Evolutionary conservation across 2,888 invertebrate species (phyloP).

Genomic region (Latheticus oryzae): DNA sequence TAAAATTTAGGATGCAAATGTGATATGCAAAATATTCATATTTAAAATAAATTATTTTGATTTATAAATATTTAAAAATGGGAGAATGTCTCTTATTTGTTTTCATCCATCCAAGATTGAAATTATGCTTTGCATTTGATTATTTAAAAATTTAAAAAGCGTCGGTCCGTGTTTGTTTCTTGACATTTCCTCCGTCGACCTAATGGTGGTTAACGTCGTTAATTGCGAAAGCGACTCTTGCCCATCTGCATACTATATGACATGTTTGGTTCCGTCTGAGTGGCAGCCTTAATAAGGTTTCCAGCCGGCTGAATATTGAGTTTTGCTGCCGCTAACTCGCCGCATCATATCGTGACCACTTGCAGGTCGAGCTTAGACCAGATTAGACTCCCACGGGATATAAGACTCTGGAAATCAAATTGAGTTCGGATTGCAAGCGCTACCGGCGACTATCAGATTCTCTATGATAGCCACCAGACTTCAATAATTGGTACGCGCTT

Average conservation of each 20-base stretch:
- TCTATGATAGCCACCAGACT: slow-evolving; percentile 54
- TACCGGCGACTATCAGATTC: slow-evolving; percentile 57
- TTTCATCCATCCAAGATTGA: no score
- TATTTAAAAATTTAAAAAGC: slow-evolving; percentile 37
- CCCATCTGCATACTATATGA: slow-evolving; percentile 61
- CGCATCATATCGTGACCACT: slow-evolving; percentile 63
- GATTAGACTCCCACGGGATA: slow-evolving; percentile 64
- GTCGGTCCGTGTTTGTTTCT: slow-evolving; percentile 26
- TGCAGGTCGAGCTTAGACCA: slow-evolving; percentile 65
- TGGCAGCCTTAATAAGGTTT: slow-evolving; percentile 67
- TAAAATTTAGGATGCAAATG: no score
- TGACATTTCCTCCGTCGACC: slow-evolving; percentile 31
- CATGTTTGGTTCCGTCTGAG: slow-evolving; percentile 63
- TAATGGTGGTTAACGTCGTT: slow-evolving; percentile 49
- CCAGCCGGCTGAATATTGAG: slow-evolving; percentile 67
- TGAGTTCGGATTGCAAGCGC: slow-evolving; percentile 65
- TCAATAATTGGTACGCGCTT: slow-evolving; percentile 56
- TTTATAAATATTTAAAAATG: no score
- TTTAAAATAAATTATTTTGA: no score
- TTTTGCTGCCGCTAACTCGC: slow-evolving; percentile 59
- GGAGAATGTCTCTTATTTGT: no score
- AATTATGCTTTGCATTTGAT: no score
- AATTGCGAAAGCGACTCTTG: slow-evolving; percentile 55
- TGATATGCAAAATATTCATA: no score
- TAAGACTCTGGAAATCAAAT: slow-evolving; percentile 65